phyloP scores from a whole-genome alignment of 1,140 invertebrate genomes.

The Drosophila auraria region DNA sequence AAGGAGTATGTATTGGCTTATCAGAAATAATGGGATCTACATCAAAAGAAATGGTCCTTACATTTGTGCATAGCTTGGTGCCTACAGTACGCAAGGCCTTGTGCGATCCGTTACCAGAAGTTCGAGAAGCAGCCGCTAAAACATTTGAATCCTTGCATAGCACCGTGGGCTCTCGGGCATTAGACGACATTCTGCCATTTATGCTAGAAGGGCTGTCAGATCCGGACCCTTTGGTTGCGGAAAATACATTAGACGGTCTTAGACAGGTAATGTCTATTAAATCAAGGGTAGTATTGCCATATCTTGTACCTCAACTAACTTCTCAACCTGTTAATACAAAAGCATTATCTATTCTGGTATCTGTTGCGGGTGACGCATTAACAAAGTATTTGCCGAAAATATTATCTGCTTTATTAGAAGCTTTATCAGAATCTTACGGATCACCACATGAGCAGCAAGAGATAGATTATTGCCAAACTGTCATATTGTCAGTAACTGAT shows the following conservation, averaged over 20 bases:
- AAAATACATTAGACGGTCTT: slow-evolving; percentile 96
- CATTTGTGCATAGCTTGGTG: slow-evolving; percentile 97
- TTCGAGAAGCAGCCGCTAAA: slow-evolving; percentile 96
- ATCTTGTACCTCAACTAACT: slow-evolving; percentile 97
- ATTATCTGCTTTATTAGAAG: slow-evolving; percentile 94
- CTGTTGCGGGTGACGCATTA: slow-evolving; percentile 97
- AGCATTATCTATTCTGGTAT: slow-evolving; percentile 95
- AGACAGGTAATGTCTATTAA: slow-evolving; percentile 99
- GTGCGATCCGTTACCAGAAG: slow-evolving; percentile 96
- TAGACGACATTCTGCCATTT: slow-evolving; percentile 98
- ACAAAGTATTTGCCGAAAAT: slow-evolving; percentile 96
- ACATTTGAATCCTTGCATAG: slow-evolving; percentile 98
- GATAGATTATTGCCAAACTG: slow-evolving; percentile 96
- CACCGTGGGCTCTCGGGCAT: slow-evolving; percentile 95
- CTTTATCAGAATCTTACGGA: slow-evolving; percentile 90
- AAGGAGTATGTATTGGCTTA: slow-evolving; percentile 99
- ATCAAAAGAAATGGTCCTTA: slow-evolving; percentile 96
- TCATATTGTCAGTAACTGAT: slow-evolving; percentile 95
- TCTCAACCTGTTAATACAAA: slow-evolving; percentile 95
- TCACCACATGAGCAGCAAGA: slow-evolving; percentile 91
- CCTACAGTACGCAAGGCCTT: slow-evolving; percentile 98
- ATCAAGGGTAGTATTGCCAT: slow-evolving; percentile 97
- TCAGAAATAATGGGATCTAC: slow-evolving; percentile 99
- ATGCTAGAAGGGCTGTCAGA: slow-evolving; percentile 94
- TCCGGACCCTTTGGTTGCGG: slow-evolving; percentile 90